These are phyloP conservation scores for Salarias fasciatus DNA, from an alignment of 2,797 vertebrate genomes.

Conservation along the genomic window DNA sequence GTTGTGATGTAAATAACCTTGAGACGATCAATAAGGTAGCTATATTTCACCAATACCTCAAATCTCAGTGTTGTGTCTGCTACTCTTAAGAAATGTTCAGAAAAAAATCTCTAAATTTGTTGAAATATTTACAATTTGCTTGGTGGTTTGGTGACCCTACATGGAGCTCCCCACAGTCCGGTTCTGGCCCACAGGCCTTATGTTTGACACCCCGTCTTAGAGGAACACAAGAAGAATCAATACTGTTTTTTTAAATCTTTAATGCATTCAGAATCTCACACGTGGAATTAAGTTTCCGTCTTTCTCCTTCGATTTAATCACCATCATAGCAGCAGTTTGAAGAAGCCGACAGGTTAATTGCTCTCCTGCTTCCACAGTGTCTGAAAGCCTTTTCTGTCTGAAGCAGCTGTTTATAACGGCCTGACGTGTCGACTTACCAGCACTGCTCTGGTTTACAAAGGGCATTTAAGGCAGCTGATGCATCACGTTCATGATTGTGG, in stretches of 20 bases:
- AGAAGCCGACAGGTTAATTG: slow-evolving; percentile 13
- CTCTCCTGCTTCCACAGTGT: slow-evolving; percentile 6
- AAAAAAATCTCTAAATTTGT: too few relatives aligned
- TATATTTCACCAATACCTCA: too few relatives aligned
- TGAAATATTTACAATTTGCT: too few relatives aligned
- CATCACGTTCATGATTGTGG: slow-evolving; percentile 7
- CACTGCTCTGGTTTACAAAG: slow-evolving; percentile 2
- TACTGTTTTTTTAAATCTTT: neutral
- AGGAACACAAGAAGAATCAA: too few relatives aligned
- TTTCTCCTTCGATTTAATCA: slow-evolving; percentile 1
- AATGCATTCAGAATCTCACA: neutral
- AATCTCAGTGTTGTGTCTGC: too few relatives aligned
- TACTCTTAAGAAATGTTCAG: too few relatives aligned
- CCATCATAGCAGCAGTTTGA: slow-evolving; percentile 2
- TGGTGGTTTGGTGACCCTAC: too few relatives aligned
- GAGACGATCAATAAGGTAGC: too few relatives aligned
- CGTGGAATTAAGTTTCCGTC: neutral
- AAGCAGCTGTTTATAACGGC: slow-evolving; percentile 10
- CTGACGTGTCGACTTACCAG: neutral
- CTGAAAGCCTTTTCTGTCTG: slow-evolving; percentile 1
- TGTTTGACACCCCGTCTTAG: too few relatives aligned
- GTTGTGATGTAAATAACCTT: too few relatives aligned
- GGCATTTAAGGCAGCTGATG: slow-evolving; percentile 34
- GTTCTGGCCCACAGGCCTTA: too few relatives aligned
- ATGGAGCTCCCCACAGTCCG: too few relatives aligned